Evolutionary conservation across 2,797 vertebrate genomes (phyloP).

Genomic region (Lithobates pipiens): DNA sequence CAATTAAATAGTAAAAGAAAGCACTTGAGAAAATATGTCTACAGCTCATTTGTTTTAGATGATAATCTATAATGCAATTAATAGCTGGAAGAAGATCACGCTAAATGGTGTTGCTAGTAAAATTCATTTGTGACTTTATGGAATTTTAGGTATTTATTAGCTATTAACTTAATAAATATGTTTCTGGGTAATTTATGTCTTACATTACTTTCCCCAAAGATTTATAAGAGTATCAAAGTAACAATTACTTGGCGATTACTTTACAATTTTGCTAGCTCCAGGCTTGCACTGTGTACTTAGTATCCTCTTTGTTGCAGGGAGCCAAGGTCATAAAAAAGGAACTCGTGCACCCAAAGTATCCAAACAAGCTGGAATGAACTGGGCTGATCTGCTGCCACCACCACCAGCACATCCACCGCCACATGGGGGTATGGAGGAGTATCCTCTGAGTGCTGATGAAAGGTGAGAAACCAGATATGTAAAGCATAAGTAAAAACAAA

Average conservation of each 20-base stretch:
- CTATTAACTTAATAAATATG: constrained; percentile 65
- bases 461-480: constrained; percentile 75
- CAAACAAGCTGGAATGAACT: constrained; percentile 96
- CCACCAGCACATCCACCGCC: constrained; percentile 93
- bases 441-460: constrained; percentile 87
- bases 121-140: constrained; percentile 71
- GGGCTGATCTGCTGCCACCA: constrained; percentile 95
- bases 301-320: constrained; percentile 80
- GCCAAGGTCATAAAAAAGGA: constrained; percentile 97
- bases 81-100: constrained; percentile 80
- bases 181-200: constrained; percentile 34
- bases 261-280: neutral
- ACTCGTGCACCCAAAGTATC: constrained; percentile 89
- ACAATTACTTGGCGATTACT: neutral
- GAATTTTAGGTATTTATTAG: constrained; percentile 76
- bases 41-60: constrained; percentile 91
- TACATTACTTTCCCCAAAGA: constrained; percentile 22
- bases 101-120: constrained; percentile 73
- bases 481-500: too few relatives aligned
- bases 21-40: constrained; percentile 79
- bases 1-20: constrained; percentile 87
- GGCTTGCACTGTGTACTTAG: neutral
- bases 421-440: constrained; percentile 87
- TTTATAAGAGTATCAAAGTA: neutral
- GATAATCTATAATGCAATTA: constrained; percentile 87